Conservation (phyloP, 2,888 invertebrate genomes). For the Leptinotarsa juncta region DNA sequence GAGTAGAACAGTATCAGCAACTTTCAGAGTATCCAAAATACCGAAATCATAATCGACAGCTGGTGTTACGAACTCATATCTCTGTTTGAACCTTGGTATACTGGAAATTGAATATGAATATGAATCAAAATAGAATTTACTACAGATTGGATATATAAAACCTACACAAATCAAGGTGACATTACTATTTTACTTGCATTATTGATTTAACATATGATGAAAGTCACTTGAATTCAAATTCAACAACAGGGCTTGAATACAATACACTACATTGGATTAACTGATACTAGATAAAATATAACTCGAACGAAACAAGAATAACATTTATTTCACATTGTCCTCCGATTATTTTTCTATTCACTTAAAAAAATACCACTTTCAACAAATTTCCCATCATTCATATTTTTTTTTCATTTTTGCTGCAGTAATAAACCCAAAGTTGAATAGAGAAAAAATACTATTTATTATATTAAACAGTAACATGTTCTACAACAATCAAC, state of each 20-base stretch:
- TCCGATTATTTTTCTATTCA: no score
- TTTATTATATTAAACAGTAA: no score
- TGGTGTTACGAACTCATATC: slow-evolving; percentile 85
- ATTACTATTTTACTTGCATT: neutral
- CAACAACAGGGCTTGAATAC: slow-evolving; percentile 20
- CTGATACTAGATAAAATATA: no score
- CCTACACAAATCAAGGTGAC: neutral
- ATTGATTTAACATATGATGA: neutral
- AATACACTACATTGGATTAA: no score
- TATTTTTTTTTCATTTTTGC: no score
- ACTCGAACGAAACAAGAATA: no score
- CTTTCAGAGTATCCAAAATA: slow-evolving; percentile 84
- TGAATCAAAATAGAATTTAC: neutral
- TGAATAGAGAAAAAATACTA: no score
- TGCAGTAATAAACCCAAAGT: no score
- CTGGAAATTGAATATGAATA: slow-evolving; percentile 66
- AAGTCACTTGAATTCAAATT: neutral
- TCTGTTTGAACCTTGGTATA: slow-evolving; percentile 86
- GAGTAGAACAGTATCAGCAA: slow-evolving; percentile 87
- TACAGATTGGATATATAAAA: neutral
- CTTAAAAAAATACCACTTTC: no score
- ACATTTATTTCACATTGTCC: no score
- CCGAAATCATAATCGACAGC: slow-evolving; percentile 78
- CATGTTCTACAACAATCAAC: no score
- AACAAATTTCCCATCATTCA: no score